These are phyloP conservation scores for Stratiomys singularior DNA, from an alignment of 2,888 invertebrate genomes.

Conservation along the genomic window DNA sequence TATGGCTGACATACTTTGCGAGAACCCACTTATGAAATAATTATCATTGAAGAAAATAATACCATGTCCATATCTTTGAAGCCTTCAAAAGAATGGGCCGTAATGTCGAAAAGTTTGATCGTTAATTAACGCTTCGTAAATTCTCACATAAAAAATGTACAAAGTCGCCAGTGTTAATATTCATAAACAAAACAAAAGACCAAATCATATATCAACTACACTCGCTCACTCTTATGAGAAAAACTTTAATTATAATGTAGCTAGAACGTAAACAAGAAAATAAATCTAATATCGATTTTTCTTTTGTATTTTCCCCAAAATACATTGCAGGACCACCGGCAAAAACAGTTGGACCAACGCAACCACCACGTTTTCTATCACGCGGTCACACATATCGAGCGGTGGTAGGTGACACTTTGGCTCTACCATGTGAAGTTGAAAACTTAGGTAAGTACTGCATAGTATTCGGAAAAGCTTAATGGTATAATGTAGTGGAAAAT, in stretches of 20 bases:
- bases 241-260: constrained; percentile 5
- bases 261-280: constrained; percentile 7
- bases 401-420: constrained; percentile 80
- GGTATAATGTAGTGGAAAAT: constrained; percentile 17
- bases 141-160: no score
- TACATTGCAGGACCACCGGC: constrained; percentile 58
- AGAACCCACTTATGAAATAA: no score
- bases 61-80: no score
- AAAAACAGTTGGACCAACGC: constrained; percentile 58
- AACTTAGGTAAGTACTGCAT: constrained; percentile 74
- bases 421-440: constrained; percentile 84
- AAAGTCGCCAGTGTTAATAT: no score
- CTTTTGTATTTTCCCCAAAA: neutral
- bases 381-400: constrained; percentile 81
- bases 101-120: no score
- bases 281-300: constrained; percentile 35
- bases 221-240: neutral
- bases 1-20: no score
- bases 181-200: neutral
- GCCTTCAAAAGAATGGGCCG: no score
- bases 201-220: neutral
- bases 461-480: constrained; percentile 31
- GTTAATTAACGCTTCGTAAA: no score
- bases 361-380: constrained; percentile 75
- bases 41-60: no score